phyloP scores from a whole-genome alignment of 2,888 invertebrate genomes.

The Drosophila formosana region DNA sequence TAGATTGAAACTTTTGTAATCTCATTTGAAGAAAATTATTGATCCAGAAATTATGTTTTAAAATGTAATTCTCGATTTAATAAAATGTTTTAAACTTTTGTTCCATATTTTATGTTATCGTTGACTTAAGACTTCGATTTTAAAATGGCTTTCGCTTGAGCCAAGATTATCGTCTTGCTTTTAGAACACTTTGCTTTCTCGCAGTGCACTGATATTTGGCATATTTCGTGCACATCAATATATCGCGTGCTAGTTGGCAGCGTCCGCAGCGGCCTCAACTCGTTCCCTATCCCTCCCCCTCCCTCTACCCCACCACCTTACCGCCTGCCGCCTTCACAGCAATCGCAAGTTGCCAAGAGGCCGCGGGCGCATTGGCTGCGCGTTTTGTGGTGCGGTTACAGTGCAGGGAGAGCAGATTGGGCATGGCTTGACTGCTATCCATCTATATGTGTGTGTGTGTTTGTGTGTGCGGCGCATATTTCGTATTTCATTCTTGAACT shows the following conservation, averaged over 20 bases:
- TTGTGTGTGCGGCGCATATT: slow-evolving; percentile 49
- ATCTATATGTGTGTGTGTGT: not conserved
- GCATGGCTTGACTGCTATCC: slow-evolving; percentile 6
- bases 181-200: no score
- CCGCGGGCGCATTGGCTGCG: slow-evolving; percentile 73
- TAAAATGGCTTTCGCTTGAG: no score
- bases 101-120: no score
- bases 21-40: no score
- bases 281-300: slow-evolving; percentile 18
- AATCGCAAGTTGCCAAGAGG: slow-evolving; percentile 59
- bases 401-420: slow-evolving; percentile 6
- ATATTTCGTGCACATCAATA: slow-evolving; percentile 79
- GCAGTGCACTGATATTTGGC: slow-evolving; percentile 64
- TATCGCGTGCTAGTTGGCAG: slow-evolving; percentile 77
- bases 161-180: no score
- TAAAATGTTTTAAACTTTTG: no score
- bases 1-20: no score
- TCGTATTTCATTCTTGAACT: slow-evolving; percentile 74
- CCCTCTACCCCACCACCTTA: not conserved
- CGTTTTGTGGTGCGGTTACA: slow-evolving; percentile 68
- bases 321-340: not conserved
- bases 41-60: no score
- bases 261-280: slow-evolving; percentile 56
- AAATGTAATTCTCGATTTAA: no score
- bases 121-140: no score